Base-by-base conservation (phyloP, 2,113 vertebrate species). In the Gasterosteus aculeatus region DNA sequence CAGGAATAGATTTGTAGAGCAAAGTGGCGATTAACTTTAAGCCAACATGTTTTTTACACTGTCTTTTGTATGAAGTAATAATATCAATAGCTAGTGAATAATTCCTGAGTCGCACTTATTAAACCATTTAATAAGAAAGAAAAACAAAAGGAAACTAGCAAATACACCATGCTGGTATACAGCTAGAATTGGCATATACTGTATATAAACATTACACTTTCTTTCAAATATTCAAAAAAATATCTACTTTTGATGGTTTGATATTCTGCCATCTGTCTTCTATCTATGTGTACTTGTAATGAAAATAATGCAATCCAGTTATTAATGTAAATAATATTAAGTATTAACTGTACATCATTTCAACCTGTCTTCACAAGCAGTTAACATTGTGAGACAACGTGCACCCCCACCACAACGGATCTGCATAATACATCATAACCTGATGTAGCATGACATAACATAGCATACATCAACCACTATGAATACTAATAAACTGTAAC, bases 341-440 rank as follows among this genome's bases (percentile, higher is more conserved):
- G 41, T 33, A 46, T 35, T 9, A 46, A 26, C 56, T 31, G 1
- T 39, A 16, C 3, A 33, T 53, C 58, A 57, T 10, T 1, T 22
- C 16, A 61, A 47, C 39, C 8, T 54, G 41, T 9, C 29, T 38
- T 38, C 2, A 10, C 41, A 72, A 51, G 5, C 38, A 53, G 39
- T 22, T 14, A n/a, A 35, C 31, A 38, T 38, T 56, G 54, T 66
- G 61, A 72, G 35, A 66, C 26, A 60, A 73, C 72, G 35, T 19
- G 16, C 5, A 9, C 26, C 33, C 1, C 8, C 29, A 6, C 41
- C 0, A 12, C n/a, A 61, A 39, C 51, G 42, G 22, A 47, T 85
- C 74, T 69, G 51, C 75, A 85, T 69, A 73, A 76, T 42, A 72
- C 81, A 88, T 79, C 73, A 79, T 22, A 65, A 33, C 18, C 42